Percentiles rank a stretch among this genome's conserved stretches.
Evolutionary conservation across 1,140 invertebrate species (phyloP).

Genomic region (Tetramorium simillimum): DNA sequence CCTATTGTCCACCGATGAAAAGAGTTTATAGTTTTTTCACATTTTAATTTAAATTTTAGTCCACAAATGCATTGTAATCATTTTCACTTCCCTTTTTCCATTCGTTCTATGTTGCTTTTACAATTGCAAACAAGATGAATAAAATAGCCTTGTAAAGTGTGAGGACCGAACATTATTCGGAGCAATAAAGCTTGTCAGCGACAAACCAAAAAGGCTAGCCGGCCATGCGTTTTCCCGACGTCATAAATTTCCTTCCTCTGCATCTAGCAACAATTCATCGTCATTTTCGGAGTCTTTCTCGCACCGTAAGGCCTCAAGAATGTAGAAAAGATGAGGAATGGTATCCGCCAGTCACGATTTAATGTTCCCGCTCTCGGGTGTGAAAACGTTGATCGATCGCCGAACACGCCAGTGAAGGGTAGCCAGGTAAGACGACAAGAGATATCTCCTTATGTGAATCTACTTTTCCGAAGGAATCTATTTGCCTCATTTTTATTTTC

Average conservation of each 20-base stretch:
- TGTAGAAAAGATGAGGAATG: conserved; percentile 61
- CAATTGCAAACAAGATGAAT: conserved; percentile 44
- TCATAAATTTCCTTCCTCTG: conserved; percentile 58
- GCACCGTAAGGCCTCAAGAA: conserved; percentile 50
- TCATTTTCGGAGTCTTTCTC: conserved; percentile 54
- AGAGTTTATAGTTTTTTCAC: neutral
- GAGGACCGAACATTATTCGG: neutral
- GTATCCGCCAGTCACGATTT: conserved; percentile 60
- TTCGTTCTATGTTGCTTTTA: conserved; percentile 5
- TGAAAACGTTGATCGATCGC: conserved; percentile 64
- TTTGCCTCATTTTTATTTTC: conserved; percentile 8
- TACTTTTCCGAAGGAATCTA: conserved; percentile 23
- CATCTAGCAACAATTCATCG: conserved; percentile 60
- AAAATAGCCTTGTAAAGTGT: conserved; percentile 3
- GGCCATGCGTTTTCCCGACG: conserved; percentile 23
- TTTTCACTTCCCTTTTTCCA: neutral
- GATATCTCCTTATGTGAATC: conserved; percentile 34
- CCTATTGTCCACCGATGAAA: neutral
- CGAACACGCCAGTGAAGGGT: conserved; percentile 17
- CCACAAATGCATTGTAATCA: conserved; percentile 16
- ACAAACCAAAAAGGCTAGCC: conserved; percentile 45
- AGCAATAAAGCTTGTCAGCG: conserved; percentile 51
- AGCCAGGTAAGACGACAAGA: conserved; percentile 25
- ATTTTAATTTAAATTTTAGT: conserved; percentile 9
- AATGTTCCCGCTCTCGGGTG: conserved; percentile 44